Evolutionary conservation across 1,140 invertebrate species (phyloP), one percentile per base, ranked within the genome.

Genomic region (Drosophila ambigua): DNA sequence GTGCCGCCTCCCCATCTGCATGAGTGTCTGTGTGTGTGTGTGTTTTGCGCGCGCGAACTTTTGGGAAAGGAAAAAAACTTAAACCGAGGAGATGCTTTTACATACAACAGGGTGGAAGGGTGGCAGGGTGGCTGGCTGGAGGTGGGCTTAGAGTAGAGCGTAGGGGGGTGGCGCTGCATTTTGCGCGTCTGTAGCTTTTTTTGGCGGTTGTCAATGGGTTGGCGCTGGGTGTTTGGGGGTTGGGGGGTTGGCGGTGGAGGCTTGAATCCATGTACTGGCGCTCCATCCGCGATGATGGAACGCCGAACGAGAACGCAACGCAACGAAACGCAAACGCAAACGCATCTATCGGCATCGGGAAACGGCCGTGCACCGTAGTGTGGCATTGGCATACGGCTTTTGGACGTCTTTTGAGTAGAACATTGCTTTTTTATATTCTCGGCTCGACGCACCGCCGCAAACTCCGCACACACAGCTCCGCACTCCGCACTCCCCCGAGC

Each of bases 351-450:
- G 80, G 66, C 67, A 71, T 71, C 67, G 67, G 67, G 58, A 71
- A 87, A 88, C 83, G 83, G 78, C 69, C 82, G 82, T 77, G 73
- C 74, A 66, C 44, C 73, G 74, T 85, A 87, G 90, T 90, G 23
- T 24, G 2, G 23, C 23, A 24, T 24, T 91, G 90, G 90, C 90
- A 91, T 90, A 91, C 90, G 90, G 89, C 90, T 90, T 90, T 79
- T 90, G 75, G 85, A 91, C 85, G 90, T 91, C 90, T 91, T 91
- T 91, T 88, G 90, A 91, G 90, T 91, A 81, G 77, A 90, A 88
- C 90, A 91, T 91, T 91, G 84, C 90, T 88, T 91, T 91, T 91
- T 91, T 91, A 91, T 91, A 91, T 90, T 87, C 82, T 90, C 81
- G 81, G 79, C 82, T 83, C 79, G 88, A 82, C 88, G 76, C 81